phyloP scores from a whole-genome alignment of 2,797 vertebrate genomes.

The Lacerta agilis region DNA sequence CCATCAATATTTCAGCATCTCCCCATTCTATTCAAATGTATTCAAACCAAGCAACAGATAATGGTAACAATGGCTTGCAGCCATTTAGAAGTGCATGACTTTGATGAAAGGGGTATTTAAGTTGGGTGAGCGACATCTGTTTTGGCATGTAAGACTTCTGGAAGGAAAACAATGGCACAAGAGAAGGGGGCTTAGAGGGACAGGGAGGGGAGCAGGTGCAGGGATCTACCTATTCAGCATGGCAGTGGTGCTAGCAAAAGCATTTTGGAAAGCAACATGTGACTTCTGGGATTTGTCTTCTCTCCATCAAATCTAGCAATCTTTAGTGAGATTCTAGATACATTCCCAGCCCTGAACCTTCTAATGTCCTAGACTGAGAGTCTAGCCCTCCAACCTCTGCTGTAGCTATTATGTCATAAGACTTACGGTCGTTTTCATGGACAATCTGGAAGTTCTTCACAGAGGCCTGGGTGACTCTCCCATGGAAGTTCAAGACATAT shows the following conservation, averaged over 20 bases:
- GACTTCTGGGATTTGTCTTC: background rate
- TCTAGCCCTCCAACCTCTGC: background rate
- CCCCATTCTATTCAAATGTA: background rate
- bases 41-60: background rate
- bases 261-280: background rate
- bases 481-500: slow-evolving; percentile 96
- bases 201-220: background rate
- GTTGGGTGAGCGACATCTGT: background rate
- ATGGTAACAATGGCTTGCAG: background rate
- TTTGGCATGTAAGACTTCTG: background rate
- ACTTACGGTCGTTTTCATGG: slow-evolving; percentile 92
- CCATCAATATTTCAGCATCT: background rate
- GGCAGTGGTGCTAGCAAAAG: background rate
- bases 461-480: slow-evolving; percentile 95
- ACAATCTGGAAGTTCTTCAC: slow-evolving; percentile 99
- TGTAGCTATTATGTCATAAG: slow-evolving; percentile 64
- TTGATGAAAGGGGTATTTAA: background rate
- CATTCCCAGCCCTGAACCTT: background rate
- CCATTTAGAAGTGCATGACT: too few relatives aligned
- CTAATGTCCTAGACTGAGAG: background rate
- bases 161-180: too few relatives aligned
- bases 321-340: background rate
- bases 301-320: background rate
- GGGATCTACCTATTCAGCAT: background rate
- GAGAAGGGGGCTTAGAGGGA: background rate